These are phyloP conservation scores for Phania funesta DNA, from an alignment of 2,888 invertebrate genomes.

Conservation along the genomic window DNA sequence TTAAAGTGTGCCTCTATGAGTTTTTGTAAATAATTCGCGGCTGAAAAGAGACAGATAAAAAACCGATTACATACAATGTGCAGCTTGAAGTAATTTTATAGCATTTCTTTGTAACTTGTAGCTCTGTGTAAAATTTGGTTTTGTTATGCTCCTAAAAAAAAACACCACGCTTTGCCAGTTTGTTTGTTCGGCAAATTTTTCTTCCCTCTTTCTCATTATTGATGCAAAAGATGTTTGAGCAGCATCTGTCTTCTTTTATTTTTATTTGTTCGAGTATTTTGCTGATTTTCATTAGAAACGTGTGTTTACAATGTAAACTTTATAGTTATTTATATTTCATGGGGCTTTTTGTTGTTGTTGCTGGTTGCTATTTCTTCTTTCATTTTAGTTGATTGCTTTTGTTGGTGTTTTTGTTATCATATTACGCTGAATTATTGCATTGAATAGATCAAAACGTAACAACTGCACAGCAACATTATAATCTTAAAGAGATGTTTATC, in stretches of 20 bases:
- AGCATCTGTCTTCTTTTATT: slow-evolving; percentile 15
- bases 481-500: slow-evolving; percentile 39
- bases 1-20: too few species aligned
- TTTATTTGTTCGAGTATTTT: neutral
- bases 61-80: too few species aligned
- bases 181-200: neutral
- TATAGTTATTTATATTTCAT: neutral
- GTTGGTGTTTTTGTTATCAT: slow-evolving; percentile 22
- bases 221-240: neutral
- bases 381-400: neutral
- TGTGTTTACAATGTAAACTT: neutral
- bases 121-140: neutral
- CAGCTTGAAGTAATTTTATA: neutral
- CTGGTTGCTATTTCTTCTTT: too few species aligned
- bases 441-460: slow-evolving; percentile 52
- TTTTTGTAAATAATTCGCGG: too few species aligned
- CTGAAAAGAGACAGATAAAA: too few species aligned
- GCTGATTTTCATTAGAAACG: neutral
- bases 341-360: neutral
- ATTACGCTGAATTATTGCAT: slow-evolving; percentile 54
- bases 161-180: slow-evolving; percentile 31
- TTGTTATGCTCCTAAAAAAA: neutral
- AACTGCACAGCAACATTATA: neutral
- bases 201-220: neutral
- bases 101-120: neutral